phyloP scores from a whole-genome alignment of 2,797 vertebrate genomes.

The Harpagifer antarcticus region DNA sequence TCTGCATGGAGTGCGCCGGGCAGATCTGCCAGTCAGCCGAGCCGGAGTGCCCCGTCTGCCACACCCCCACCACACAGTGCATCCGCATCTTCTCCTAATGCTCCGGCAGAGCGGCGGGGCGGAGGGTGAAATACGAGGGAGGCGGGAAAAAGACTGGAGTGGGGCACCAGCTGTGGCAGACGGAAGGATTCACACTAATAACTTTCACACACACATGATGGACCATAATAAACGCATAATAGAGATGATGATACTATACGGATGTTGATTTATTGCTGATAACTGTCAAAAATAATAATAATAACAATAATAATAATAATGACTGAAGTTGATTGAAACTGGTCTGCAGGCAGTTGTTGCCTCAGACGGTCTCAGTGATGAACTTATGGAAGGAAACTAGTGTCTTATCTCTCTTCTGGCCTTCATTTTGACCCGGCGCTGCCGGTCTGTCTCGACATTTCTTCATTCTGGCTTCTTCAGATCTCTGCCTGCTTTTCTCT shows the following conservation, averaged over 20 bases:
- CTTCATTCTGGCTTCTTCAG: constrained; percentile 80
- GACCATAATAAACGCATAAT: constrained; percentile 81
- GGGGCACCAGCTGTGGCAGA: constrained; percentile 56
- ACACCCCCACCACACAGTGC: constrained; percentile 94
- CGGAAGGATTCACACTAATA: constrained; percentile 77
- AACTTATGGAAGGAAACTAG: constrained; percentile 82
- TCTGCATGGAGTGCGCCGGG: constrained; percentile 98
- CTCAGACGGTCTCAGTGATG: constrained; percentile 62
- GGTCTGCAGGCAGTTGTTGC: constrained; percentile 64
- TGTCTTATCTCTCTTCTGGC: constrained; percentile 87
- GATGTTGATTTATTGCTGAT: constrained; percentile 81
- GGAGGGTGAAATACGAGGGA: constrained; percentile 23
- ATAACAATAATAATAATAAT: constrained; percentile 73
- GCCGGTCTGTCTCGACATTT: constrained; percentile 70
- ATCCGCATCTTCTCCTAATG: constrained; percentile 98
- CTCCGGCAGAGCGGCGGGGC: not conserved
- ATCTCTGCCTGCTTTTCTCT: constrained; percentile 77
- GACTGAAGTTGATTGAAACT: constrained; percentile 71
- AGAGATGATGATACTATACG: constrained; percentile 82
- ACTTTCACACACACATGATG: constrained; percentile 73
- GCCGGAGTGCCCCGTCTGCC: constrained; percentile 94
- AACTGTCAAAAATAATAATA: constrained; percentile 76
- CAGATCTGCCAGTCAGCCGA: constrained; percentile 94
- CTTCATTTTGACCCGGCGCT: constrained; percentile 75
- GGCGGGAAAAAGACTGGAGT: constrained; percentile 39